Conservation (phyloP, 1,140 invertebrate species). For the Adoxophyes honmai region DNA sequence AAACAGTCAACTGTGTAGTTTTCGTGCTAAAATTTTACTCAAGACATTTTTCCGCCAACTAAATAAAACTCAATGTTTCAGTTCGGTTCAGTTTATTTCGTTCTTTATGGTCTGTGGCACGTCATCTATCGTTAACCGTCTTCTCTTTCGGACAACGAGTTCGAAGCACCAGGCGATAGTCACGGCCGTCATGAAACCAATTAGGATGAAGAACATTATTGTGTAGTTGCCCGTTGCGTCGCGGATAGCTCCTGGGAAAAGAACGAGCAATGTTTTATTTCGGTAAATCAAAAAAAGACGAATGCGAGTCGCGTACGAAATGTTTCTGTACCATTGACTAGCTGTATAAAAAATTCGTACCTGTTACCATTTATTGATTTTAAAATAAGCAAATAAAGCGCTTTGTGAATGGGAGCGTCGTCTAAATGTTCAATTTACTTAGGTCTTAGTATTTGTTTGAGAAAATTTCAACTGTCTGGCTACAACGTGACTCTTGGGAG, state of each 20-base stretch:
- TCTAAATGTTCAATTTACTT: no score
- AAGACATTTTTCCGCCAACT: neutral
- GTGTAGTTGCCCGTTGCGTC: slow-evolving; percentile 51
- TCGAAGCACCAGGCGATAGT: slow-evolving; percentile 56
- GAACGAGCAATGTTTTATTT: neutral
- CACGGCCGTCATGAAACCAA: slow-evolving; percentile 38
- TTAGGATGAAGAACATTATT: slow-evolving; percentile 48
- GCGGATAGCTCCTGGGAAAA: slow-evolving; percentile 47
- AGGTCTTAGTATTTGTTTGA: no score
- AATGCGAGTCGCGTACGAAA: no score
- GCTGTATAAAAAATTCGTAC: no score
- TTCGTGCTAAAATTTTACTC: no score
- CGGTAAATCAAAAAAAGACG: neutral
- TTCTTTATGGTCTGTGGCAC: neutral
- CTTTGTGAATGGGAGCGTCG: no score
- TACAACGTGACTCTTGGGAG: no score
- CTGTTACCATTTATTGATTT: no score
- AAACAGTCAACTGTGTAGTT: no score
- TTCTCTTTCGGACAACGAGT: slow-evolving; percentile 43
- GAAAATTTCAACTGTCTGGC: no score
- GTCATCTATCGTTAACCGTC: neutral
- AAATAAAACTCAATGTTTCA: neutral
- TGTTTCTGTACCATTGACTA: no score
- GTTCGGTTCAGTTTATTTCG: slow-evolving; percentile 2
- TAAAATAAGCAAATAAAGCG: no score